phyloP scores from a whole-genome alignment of 2,888 invertebrate genomes.

The Litoditis marina region DNA sequence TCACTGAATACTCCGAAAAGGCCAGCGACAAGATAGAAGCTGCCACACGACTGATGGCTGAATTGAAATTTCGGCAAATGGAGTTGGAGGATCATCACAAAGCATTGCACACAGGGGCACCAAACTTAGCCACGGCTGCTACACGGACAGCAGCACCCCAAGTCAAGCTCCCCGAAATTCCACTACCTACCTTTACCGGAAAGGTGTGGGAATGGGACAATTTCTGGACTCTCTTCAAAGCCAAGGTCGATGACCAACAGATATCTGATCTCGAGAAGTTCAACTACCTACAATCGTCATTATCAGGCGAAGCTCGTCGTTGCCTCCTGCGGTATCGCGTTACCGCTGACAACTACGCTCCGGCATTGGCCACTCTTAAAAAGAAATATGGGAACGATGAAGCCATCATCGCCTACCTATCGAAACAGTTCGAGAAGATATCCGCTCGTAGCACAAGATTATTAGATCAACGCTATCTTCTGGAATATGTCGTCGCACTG shows the following conservation, averaged over 20 bases:
- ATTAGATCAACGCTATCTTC: background rate
- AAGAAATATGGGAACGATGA: background rate
- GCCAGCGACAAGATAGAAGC: no score
- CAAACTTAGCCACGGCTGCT: no score
- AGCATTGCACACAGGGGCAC: no score
- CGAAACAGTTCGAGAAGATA: background rate
- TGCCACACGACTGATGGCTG: no score
- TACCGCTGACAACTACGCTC: background rate
- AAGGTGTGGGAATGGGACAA: background rate
- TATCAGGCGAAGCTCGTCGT: background rate
- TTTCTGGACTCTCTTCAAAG: background rate
- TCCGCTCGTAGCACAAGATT: background rate
- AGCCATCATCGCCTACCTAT: background rate
- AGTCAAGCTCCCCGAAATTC: no score
- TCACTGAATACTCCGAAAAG: no score
- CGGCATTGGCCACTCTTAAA: background rate
- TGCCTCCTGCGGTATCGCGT: background rate
- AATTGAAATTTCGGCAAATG: no score
- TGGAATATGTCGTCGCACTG: no score
- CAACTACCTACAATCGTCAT: background rate
- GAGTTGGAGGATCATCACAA: no score
- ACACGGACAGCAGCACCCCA: no score
- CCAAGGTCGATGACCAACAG: background rate
- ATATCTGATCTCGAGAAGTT: background rate
- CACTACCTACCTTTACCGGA: background rate